A percentile compares a stretch with the other conserved stretches of the same genome.
phyloP scores from a whole-genome alignment of 2,797 vertebrate genomes.

The Morelia viridis region DNA sequence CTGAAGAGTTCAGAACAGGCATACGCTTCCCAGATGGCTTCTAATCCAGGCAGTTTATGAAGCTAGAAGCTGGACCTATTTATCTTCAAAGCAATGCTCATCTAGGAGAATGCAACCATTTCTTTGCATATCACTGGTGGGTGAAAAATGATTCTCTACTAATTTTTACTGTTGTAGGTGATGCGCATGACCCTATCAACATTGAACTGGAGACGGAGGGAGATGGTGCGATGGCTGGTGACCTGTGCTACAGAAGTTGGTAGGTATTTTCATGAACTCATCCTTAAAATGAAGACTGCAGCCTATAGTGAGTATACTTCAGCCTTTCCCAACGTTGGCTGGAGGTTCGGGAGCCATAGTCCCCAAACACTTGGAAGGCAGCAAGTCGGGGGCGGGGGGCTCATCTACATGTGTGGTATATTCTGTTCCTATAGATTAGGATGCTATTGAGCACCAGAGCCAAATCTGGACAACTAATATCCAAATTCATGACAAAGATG shows the following conservation, averaged over 20 bases:
- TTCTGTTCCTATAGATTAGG: neutral
- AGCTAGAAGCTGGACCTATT: neutral
- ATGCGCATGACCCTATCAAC: slow-evolving; percentile 99
- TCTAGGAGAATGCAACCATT: neutral
- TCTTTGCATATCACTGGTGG: neutral
- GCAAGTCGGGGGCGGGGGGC: too few species aligned
- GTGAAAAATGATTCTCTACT: neutral
- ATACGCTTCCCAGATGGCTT: neutral
- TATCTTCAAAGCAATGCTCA: neutral
- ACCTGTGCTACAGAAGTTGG: slow-evolving; percentile 98
- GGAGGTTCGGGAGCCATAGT: neutral
- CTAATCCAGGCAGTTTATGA: neutral
- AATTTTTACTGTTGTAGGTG: slow-evolving; percentile 75
- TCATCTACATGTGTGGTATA: neutral
- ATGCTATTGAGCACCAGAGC: neutral
- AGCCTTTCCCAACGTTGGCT: neutral
- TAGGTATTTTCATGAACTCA: slow-evolving; percentile 71
- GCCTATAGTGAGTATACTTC: neutral
- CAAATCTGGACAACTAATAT: neutral
- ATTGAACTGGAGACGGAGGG: slow-evolving; percentile 95
- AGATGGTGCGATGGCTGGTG: slow-evolving; percentile 99
- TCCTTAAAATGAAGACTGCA: neutral
- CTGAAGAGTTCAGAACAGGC: neutral
- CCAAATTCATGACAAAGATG: neutral
- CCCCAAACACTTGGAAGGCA: neutral